Conservation (phyloP, 2,888 invertebrate species). For the Phortica magna region DNA sequence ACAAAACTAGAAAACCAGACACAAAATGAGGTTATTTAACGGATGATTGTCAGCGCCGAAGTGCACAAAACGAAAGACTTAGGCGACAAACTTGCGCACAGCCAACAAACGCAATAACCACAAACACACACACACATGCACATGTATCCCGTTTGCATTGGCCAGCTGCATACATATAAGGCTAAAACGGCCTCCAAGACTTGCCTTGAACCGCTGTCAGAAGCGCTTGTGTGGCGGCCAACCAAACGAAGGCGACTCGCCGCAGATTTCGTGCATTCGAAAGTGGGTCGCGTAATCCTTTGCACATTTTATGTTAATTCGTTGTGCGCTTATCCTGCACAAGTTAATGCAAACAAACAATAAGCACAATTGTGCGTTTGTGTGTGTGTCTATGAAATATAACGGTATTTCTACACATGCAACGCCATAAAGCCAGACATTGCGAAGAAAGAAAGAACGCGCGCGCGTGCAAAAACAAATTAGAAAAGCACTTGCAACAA, state of each 20-base stretch:
- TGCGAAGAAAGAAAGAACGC: neutral
- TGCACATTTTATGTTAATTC: constrained; percentile 2
- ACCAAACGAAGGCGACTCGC: neutral
- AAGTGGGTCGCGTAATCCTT: constrained; percentile 6
- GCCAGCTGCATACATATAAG: constrained; percentile 37
- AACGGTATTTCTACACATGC: neutral
- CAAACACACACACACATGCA: neutral
- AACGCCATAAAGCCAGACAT: neutral
- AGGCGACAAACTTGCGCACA: constrained; percentile 29
- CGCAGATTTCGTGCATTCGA: constrained; percentile 4
- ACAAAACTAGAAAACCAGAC: constrained; percentile 29
- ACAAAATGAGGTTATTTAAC: constrained; percentile 61
- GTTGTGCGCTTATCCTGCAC: too few species aligned
- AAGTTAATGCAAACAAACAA: too few species aligned
- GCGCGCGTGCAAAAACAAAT: constrained; percentile 22
- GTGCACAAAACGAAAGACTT: constrained; percentile 31
- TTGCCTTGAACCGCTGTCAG: constrained; percentile 41
- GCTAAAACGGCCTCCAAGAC: constrained; percentile 29
- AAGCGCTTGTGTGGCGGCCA: neutral
- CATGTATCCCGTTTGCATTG: constrained; percentile 47
- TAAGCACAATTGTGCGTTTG: too few species aligned
- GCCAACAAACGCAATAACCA: neutral
- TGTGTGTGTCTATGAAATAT: neutral
- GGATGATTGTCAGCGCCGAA: constrained; percentile 48
- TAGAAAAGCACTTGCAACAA: constrained; percentile 59